Percentiles rank a stretch among this genome's conserved stretches.
Conservation (phyloP, 2,113 vertebrate species). For the Sceloporus tristichus region DNA sequence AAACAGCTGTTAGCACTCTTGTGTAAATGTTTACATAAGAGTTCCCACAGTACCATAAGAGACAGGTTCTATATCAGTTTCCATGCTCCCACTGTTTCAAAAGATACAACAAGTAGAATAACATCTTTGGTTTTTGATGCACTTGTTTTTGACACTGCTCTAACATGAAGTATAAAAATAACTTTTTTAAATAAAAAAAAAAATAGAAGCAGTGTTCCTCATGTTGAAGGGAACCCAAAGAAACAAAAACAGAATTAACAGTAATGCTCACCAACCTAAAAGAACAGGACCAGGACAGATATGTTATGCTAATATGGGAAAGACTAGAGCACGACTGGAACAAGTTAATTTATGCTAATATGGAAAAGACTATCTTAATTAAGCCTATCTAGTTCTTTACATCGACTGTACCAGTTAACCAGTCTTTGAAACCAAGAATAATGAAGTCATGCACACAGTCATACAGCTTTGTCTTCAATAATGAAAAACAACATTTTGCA, state of each 20-base stretch:
- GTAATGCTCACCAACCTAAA: background rate
- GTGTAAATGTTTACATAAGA: background rate
- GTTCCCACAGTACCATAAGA: background rate
- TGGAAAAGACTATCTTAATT: background rate
- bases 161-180: background rate
- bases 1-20: background rate
- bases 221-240: background rate
- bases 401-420: background rate
- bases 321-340: background rate
- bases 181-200: background rate
- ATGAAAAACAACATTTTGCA: background rate
- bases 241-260: background rate
- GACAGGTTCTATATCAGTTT: background rate
- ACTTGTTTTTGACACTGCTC: background rate
- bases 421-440: background rate
- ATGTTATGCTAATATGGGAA: background rate
- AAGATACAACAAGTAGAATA: background rate
- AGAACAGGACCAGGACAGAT: background rate
- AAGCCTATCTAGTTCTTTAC: background rate
- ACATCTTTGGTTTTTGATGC: background rate
- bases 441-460: background rate
- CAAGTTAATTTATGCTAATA: constrained; percentile 4
- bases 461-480: background rate
- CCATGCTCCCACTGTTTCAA: background rate
- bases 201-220: background rate